Evolutionary conservation across 2,113 vertebrate species (phyloP), one percentile per base, ranked within the genome.

Genomic region (Triplophysa siluroides): DNA sequence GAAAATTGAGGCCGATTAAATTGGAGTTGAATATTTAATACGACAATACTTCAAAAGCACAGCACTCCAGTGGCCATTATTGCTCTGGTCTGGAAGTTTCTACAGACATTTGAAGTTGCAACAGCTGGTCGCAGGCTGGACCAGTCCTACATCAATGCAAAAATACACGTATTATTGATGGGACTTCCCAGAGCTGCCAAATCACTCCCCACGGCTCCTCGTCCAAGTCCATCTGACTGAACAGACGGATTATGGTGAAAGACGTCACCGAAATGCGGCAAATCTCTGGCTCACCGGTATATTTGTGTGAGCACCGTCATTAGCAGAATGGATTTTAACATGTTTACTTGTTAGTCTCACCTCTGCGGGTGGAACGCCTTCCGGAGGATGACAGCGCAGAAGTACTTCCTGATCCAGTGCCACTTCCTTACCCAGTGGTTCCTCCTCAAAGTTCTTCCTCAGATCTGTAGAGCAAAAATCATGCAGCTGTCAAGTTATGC

Each of bases 361-460:
- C 95, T 99, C 95, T 0, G 98, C 95, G 0, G 94, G 94, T 54
- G 98, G 98, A 80, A 98, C 93, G 78, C 97, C 98, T 89, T 98
- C 96, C 0, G 98, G 98, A 47, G 98, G 98, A 83, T 96, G 96
- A 90, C 97, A 99, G 50, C 91, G 95, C 85, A 99, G 88, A 83
- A 96, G 91, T 8, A 99, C 93, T 85, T 97, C 97, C 92, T 98
- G 96, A 86, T 98, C 96, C 72, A 99, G 89, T 13, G 96, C 94
- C 76, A 98, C 97, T 84, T 99, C 97, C 88, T 95, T 96, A 87
- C 96, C 95, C 66, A 92, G 86, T 0, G 98, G 98, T 88, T 99
- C 97, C 92, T 97, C 95, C 87, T 99, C 97, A 0, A 98, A 98
- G 90, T 98, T 99, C 92, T 99, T 99, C 86, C 98, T 95, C 88